Evolutionary conservation across 2,113 vertebrate species (phyloP).

Genomic region (Emberiza fucata): DNA sequence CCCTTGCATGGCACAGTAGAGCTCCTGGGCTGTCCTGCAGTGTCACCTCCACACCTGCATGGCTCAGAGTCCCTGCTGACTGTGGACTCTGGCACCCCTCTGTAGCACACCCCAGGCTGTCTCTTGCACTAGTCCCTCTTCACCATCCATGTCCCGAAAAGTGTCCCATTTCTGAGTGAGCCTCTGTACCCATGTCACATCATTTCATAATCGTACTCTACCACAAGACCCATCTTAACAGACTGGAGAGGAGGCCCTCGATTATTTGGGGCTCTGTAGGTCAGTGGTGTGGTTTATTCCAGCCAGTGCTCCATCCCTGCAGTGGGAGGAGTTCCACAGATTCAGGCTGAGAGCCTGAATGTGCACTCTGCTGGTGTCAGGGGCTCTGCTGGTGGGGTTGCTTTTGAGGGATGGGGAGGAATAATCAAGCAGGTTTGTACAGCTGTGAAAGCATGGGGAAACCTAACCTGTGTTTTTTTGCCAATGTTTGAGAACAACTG

Average conservation of each 20-base stretch:
- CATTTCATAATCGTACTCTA: neutral
- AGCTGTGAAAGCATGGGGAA: constrained; percentile 44
- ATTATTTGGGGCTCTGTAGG: neutral
- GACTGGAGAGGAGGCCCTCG: neutral
- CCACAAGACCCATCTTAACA: neutral
- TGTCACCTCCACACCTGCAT: neutral
- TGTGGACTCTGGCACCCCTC: neutral
- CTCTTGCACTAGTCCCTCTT: neutral
- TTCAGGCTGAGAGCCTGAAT: neutral
- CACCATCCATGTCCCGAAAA: rapidly evolving
- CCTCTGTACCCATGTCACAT: neutral
- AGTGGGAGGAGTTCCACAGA: neutral
- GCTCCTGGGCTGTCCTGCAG: neutral
- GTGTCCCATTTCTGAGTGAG: rapidly evolving
- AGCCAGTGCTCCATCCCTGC: neutral
- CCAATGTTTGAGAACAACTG: neutral
- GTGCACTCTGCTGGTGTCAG: neutral
- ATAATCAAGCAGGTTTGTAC: neutral
- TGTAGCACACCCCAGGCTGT: neutral
- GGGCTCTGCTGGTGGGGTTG: neutral
- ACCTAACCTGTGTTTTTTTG: neutral
- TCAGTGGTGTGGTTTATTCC: neutral
- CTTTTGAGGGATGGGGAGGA: neutral
- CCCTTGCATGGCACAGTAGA: neutral
- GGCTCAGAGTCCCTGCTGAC: neutral